Conservation (phyloP, 1,140 invertebrate genomes). For the Ceratina australensis region DNA sequence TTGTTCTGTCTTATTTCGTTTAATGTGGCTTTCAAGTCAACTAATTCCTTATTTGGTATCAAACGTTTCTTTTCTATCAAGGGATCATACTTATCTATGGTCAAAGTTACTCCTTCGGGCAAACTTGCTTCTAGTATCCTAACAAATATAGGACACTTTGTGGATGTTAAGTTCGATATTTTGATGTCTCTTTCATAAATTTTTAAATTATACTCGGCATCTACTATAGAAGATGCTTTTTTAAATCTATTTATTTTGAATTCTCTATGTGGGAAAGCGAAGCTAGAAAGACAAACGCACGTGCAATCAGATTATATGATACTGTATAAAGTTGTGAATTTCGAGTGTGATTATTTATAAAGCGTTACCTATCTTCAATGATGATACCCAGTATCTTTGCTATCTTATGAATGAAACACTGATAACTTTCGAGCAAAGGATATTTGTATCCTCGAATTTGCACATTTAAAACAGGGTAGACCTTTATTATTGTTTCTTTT, state of each 20-base stretch:
- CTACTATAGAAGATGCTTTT: slow-evolving; percentile 82
- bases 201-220: slow-evolving; percentile 86
- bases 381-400: slow-evolving; percentile 87
- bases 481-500: slow-evolving; percentile 84
- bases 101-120: slow-evolving; percentile 87
- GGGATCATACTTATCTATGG: slow-evolving; percentile 81
- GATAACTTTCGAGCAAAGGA: slow-evolving; percentile 88
- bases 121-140: slow-evolving; percentile 85
- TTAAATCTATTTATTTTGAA: slow-evolving; percentile 86
- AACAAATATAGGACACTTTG: slow-evolving; percentile 82
- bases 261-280: slow-evolving; percentile 86
- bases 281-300: slow-evolving; percentile 79
- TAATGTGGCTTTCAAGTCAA: slow-evolving; percentile 86
- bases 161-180: slow-evolving; percentile 82
- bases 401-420: slow-evolving; percentile 87
- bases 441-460: slow-evolving; percentile 91
- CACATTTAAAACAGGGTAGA: slow-evolving; percentile 88
- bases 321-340: slow-evolving; percentile 14
- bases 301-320: slow-evolving; percentile 17
- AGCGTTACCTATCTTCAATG: slow-evolving; percentile 85
- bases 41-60: slow-evolving; percentile 88
- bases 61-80: slow-evolving; percentile 85
- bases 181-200: slow-evolving; percentile 89
- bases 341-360: slow-evolving; percentile 13
- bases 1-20: slow-evolving; percentile 58